A percentile compares a stretch with the other conserved stretches of the same genome.
These are phyloP conservation scores for Elaeidobius kamerunicus DNA, from an alignment of 2,888 invertebrate species.

Conservation along the genomic window DNA sequence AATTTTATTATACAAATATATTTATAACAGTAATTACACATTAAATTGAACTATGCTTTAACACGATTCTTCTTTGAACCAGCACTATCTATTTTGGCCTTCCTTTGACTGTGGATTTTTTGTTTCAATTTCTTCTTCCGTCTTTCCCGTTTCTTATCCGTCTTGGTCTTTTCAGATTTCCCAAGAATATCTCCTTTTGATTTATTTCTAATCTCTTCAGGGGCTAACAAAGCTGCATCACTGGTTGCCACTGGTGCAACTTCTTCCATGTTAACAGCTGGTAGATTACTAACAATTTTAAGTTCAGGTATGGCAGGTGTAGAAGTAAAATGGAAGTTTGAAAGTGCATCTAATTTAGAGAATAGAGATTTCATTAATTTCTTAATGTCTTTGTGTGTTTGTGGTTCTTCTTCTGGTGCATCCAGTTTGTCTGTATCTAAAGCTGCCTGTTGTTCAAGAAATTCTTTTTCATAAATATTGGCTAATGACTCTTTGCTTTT, in stretches of 20 bases:
- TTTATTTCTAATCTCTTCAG: slow-evolving; percentile 78
- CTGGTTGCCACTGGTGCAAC: slow-evolving; percentile 88
- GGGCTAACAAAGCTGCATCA: slow-evolving; percentile 82
- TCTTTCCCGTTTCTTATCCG: slow-evolving; percentile 86
- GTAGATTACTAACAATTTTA: slow-evolving; percentile 85
- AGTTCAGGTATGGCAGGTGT: slow-evolving; percentile 81
- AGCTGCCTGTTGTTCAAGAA: slow-evolving; percentile 63
- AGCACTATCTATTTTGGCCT: slow-evolving; percentile 48
- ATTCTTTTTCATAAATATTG: slow-evolving; percentile 91
- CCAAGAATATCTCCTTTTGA: slow-evolving; percentile 38
- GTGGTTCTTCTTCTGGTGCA: slow-evolving; percentile 64
- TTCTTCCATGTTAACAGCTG: slow-evolving; percentile 92
- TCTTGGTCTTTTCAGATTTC: slow-evolving; percentile 77
- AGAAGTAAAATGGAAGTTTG: slow-evolving; percentile 93
- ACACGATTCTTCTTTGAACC: slow-evolving; percentile 3
- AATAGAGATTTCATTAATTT: slow-evolving; percentile 74
- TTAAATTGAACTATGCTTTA: slow-evolving; percentile 3
- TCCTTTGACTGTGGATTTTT: slow-evolving; percentile 54
- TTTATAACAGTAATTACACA: too few species aligned
- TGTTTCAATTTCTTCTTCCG: slow-evolving; percentile 83
- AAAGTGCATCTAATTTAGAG: slow-evolving; percentile 83
- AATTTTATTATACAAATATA: too few species aligned
- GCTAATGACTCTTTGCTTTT: slow-evolving; percentile 92
- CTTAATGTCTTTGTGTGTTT: slow-evolving; percentile 75
- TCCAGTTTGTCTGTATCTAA: slow-evolving; percentile 56